Conservation (phyloP, 2,797 vertebrate species). For the Babyrousa celebensis region DNA sequence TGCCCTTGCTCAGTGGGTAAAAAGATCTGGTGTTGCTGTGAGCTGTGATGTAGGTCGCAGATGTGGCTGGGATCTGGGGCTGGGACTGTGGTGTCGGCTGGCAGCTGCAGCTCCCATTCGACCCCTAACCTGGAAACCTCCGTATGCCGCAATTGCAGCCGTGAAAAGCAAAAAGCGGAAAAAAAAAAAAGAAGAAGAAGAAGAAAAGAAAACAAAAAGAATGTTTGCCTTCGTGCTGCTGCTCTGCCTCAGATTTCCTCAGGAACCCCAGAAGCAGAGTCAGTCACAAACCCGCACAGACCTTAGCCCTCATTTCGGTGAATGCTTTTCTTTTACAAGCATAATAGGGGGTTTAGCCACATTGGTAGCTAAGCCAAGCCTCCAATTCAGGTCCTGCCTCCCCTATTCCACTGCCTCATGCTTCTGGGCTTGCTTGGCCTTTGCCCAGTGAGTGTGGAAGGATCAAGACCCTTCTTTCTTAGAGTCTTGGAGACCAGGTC, state of each 20-base stretch:
- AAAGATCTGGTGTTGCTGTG: too few species aligned
- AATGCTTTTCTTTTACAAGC: background rate
- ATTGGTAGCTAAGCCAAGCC: background rate
- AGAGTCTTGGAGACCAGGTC: background rate
- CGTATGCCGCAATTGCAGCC: too few species aligned
- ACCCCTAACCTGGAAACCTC: too few species aligned
- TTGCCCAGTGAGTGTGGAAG: background rate
- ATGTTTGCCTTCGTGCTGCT: background rate
- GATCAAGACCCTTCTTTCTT: background rate
- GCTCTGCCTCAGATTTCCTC: background rate
- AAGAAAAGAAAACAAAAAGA: background rate
- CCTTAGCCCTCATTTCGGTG: background rate
- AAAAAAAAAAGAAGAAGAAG: background rate
- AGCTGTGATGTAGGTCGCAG: too few species aligned
- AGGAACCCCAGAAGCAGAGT: background rate
- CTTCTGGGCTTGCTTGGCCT: background rate
- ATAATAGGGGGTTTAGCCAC: background rate
- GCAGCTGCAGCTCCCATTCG: too few species aligned
- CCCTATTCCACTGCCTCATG: accelerated
- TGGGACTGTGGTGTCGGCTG: too few species aligned
- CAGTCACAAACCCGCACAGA: background rate
- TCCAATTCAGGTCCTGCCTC: background rate
- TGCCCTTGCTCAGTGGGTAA: too few species aligned
- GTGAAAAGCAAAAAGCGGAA: background rate
- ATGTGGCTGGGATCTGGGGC: too few species aligned